Percentiles rank a stretch among this genome's conserved stretches.
phyloP scores from a whole-genome alignment of 64 coral and sea anemone species.

The Actinia equina region DNA sequence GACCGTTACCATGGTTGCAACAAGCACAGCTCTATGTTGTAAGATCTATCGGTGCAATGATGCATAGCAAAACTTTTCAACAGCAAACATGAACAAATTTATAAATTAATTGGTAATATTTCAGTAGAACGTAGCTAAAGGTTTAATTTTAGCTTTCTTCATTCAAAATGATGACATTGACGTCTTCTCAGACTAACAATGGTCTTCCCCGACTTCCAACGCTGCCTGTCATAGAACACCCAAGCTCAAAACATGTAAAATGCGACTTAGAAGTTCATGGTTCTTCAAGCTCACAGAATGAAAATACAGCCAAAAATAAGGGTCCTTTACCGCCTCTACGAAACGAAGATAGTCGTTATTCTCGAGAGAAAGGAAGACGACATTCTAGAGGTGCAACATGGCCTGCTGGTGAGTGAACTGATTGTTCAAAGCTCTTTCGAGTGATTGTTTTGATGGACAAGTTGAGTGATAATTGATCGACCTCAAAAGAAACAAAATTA shows the following conservation, averaged over 20 bases:
- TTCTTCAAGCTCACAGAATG: constrained; percentile 19
- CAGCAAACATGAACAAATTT: background rate
- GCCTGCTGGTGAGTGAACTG: constrained; percentile 36
- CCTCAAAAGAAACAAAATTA: background rate
- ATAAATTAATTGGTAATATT: background rate
- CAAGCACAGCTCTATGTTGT: background rate
- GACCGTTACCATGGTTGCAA: background rate
- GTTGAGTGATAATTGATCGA: constrained; percentile 2
- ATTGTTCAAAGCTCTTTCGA: background rate
- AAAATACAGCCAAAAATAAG: background rate
- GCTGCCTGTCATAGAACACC: constrained; percentile 55
- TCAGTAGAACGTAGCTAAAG: background rate
- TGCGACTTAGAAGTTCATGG: constrained; percentile 36
- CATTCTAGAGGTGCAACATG: constrained; percentile 55
- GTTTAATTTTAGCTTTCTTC: background rate
- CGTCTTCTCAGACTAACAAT: background rate
- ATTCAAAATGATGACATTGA: background rate
- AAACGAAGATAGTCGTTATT: constrained; percentile 1
- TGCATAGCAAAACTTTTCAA: background rate
- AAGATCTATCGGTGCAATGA: background rate
- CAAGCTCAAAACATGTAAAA: constrained; percentile 19
- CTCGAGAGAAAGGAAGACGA: background rate
- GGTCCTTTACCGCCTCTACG: constrained; percentile 11
- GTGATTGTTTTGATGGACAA: background rate
- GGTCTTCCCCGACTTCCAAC: background rate